Evolutionary conservation across 37 sponge, comb jelly and placozoan species (phyloP), one percentile per base, ranked within the genome.

Genomic region (Crambe crambe): DNA sequence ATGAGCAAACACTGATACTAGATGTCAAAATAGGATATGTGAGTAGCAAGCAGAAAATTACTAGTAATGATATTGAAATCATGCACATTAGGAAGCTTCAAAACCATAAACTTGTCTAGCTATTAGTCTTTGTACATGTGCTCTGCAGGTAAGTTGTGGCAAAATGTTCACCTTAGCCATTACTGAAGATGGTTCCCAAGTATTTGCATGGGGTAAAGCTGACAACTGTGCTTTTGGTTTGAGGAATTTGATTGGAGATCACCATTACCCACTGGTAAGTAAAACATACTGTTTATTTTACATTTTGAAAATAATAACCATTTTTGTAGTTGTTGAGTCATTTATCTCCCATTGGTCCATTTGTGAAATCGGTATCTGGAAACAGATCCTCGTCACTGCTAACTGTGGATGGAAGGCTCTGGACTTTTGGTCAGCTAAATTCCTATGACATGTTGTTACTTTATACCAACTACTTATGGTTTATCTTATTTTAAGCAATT

Each of bases 21-120:
- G 65, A 82, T 38, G 73, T 88, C 83, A 88, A 77, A 37, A 82
- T 88, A 56, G 88, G 83, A 70, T 82, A 88, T 54, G 88, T 88
- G 39, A 82, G 88, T 47, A 47, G 51, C 12, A 15, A 47, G 12
- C n/a, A n/a, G n/a, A n/a, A n/a, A n/a, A n/a, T n/a, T n/a, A n/a
- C n/a, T n/a, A n/a, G n/a, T n/a, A n/a, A n/a, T n/a, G n/a, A n/a
- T n/a, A n/a, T n/a, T n/a, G n/a, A n/a, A n/a, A n/a, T n/a, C n/a
- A n/a, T n/a, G n/a, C n/a, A n/a, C n/a, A n/a, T n/a, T n/a, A n/a
- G n/a, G n/a, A n/a, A n/a, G n/a, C n/a, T n/a, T n/a, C n/a, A n/a
- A n/a, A n/a, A n/a, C n/a, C n/a, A n/a, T n/a, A n/a, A n/a, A n/a
- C n/a, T n/a, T n/a, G n/a, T n/a, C n/a, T n/a, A n/a, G n/a, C n/a